Evolutionary conservation across 2,797 vertebrate genomes (phyloP), one percentile per base, ranked within the genome.

Genomic region (Enteromius viviparus): DNA sequence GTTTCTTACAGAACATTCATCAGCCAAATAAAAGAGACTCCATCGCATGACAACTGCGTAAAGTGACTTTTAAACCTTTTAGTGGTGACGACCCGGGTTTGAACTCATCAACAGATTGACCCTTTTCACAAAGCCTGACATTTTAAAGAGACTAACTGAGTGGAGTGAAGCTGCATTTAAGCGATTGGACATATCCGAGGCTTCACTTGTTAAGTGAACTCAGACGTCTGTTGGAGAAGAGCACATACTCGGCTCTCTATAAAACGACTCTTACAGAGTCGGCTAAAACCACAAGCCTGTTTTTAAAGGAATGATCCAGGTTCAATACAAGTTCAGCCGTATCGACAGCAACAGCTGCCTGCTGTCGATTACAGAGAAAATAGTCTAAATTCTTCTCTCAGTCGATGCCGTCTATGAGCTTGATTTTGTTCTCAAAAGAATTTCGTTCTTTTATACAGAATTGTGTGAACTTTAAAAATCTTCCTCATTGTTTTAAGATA

Each of bases 71-170:
- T 40, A 79, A 74, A 60, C 69, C 69, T 64, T 82, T 82, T 66
- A 82, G 58, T 42, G n/a, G 42, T 0, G 7, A 23, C 7, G 55
- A 37, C 69, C 80, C 0, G 3, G 70, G 60, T 51, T 65, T 64
- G 71, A 82, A 82, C 70, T 64, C 70, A 42, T 53, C 65, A 65
- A 75, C 23, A 75, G 80, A 75, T 42, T 75, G 42, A 66, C 21
- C 70, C 58, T 65, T 75, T 65, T 65, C 58, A 82, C 45, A 82
- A 82, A 53, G 80, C 80, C 26, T 82, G 71, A 55, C 47, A 75
- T 82, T 82, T 82, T 65, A 82, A 66, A 55, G 40, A 72, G 79
- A 81, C 55, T 70, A 45, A 58, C 49, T 11, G 65, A 80, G 78
- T 40, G 32, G 37, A 47, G 19, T 32, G 68, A 62, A 45, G 37